These are phyloP conservation scores for Myrmecophaga tridactyla DNA, from an alignment of 2,113 vertebrate species.

Conservation along the genomic window DNA sequence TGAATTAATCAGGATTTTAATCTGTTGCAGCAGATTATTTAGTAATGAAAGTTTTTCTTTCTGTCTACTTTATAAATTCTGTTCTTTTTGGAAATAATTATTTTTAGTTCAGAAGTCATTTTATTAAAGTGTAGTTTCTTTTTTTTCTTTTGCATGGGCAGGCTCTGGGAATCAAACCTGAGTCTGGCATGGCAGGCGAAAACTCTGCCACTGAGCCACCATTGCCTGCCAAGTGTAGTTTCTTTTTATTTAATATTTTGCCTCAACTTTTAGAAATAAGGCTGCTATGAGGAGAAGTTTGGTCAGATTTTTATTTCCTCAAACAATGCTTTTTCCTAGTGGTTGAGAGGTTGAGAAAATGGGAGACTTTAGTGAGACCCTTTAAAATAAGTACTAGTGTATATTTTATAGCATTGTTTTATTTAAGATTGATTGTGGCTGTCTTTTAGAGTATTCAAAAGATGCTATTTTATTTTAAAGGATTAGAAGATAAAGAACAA, in stretches of 20 bases:
- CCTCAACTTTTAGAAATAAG: conserved; percentile 17
- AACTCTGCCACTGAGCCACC: no score
- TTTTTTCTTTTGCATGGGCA: no score
- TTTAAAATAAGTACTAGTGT: conserved; percentile 41
- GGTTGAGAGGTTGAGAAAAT: conserved; percentile 25
- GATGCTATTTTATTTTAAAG: conserved; percentile 74
- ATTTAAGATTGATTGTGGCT: conserved; percentile 31
- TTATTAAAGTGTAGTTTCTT: not conserved
- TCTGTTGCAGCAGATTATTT: not conserved
- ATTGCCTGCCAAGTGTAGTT: no score
- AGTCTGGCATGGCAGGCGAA: no score
- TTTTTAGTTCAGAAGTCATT: conserved; percentile 48
- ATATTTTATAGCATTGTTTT: not conserved
- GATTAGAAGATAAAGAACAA: conserved; percentile 84
- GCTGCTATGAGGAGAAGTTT: not conserved
- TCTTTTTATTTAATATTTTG: conserved; percentile 43
- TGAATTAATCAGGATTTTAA: not conserved
- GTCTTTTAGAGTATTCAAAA: conserved; percentile 51
- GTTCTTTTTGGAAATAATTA: conserved; percentile 37
- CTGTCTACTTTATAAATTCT: conserved; percentile 9
- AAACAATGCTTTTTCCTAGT: not conserved
- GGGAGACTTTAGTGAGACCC: not conserved
- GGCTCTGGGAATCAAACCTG: no score
- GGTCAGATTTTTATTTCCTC: conserved; percentile 48
- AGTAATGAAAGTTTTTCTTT: conserved; percentile 2